Conservation (phyloP, 2,797 vertebrate genomes). For the Esox masquinongy region DNA sequence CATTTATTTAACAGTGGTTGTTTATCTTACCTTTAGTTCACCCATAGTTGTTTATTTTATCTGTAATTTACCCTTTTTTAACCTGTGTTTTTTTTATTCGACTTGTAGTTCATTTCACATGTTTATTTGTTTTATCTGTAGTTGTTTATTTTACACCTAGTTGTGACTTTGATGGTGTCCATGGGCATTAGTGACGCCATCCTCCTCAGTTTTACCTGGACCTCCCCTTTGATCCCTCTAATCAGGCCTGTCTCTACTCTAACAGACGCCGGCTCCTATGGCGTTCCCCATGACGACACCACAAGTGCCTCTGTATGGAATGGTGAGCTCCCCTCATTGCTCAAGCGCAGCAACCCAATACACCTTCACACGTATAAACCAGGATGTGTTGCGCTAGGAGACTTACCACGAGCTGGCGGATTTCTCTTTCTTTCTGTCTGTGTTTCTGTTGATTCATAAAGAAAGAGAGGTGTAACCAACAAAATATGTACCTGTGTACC, state of each 20-base stretch:
- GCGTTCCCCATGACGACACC: constrained; percentile 85
- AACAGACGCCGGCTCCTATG: constrained; percentile 83
- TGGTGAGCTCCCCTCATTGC: constrained; percentile 76
- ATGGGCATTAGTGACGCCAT: not conserved
- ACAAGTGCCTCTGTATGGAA: constrained; percentile 94
- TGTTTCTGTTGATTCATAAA: not conserved
- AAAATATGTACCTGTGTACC: not conserved
- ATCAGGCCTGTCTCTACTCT: not conserved
- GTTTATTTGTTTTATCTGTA: no score
- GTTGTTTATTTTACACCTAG: not conserved
- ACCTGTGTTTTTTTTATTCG: no score
- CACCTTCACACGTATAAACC: not conserved
- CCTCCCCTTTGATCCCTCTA: not conserved
- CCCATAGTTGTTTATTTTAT: no score
- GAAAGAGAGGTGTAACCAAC: not conserved
- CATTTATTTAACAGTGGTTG: no score
- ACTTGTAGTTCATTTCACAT: no score
- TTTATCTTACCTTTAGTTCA: no score
- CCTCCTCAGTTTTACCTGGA: not conserved
- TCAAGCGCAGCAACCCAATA: not conserved
- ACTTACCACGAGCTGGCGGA: not conserved
- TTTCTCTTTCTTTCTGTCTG: not conserved
- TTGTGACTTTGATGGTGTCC: not conserved
- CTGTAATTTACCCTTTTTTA: no score
- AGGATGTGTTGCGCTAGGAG: not conserved